Base-by-base conservation (phyloP, 2,888 invertebrate genomes). In the Dolichomitus sp. region DNA sequence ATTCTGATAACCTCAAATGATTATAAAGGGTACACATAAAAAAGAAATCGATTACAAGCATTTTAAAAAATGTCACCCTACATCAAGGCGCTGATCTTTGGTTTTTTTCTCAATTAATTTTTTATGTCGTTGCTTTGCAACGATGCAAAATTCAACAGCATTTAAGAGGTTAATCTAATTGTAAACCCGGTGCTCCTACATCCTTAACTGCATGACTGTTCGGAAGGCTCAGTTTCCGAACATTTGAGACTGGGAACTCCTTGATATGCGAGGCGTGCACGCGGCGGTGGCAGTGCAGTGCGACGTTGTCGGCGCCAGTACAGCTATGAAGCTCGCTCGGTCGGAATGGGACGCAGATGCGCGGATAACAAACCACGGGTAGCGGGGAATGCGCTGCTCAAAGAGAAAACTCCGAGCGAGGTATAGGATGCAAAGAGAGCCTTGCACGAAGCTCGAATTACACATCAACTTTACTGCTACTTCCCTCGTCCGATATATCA, bases 281-380 rank as follows among this genome's bases (percentile, higher is more conserved):
- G 27, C 48, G 66, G 30, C 33, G 17, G 23, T 54, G n/a, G 27
- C 17, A 17, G 45, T 37, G 52, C 63, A 27, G 42, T 68, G 76
- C 72, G 61, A 59, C 72, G 66, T 69, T 30, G 52, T 42, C 66
- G 68, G 72, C 73, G 66, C 45, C 66, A 37, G 52, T 54, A 40
- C 50, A 59, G 42, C 30, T 40, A 63, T 33, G 54, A 42, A 19
- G 42, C 59, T 42, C 61, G 68, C 42, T 48, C 23, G 17, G 45
- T 23, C 57, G 68, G 52, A 73, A 63, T 65, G 74, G 70, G 75
- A 82, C 70, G 70, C 65, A 79, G 78, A 82, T 70, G 70, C 78
- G 69, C 70, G 74, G 78, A 82, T 79, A 82, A 82, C 78, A 79
- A 75, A 75, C 82, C 65, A 65, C 65, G 54, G 30, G 42, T 59